A percentile compares a stretch with the other conserved stretches of the same genome.
Evolutionary conservation across 2,113 vertebrate species (phyloP).

Genomic region (Natator depressus): DNA sequence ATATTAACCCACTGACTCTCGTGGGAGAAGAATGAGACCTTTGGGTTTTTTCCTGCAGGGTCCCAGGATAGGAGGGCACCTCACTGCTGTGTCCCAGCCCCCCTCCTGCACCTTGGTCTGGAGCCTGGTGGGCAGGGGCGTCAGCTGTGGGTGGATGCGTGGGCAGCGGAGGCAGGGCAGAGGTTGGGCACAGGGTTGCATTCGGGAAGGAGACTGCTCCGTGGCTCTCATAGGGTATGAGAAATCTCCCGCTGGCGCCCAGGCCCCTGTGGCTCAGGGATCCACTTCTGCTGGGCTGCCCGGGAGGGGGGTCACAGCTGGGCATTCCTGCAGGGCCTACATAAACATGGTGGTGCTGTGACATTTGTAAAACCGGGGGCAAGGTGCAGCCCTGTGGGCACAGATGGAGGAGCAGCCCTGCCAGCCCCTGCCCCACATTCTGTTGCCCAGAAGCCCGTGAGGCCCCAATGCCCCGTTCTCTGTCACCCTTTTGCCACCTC

Average conservation of each 20-base stretch:
- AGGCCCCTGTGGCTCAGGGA: neutral
- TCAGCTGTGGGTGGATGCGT: too few relatives aligned
- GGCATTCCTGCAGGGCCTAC: neutral
- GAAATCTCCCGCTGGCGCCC: neutral
- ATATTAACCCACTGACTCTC: too few relatives aligned
- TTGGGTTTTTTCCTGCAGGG: too few relatives aligned
- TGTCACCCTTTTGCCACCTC: neutral
- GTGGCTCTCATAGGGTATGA: neutral
- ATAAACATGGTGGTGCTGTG: neutral
- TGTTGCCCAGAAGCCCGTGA: neutral
- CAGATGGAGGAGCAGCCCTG: neutral
- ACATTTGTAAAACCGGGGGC: neutral
- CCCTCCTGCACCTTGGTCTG: neutral
- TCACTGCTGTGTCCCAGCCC: too few relatives aligned
- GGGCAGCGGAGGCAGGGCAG: neutral
- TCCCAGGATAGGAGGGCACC: too few relatives aligned
- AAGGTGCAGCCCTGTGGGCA: neutral
- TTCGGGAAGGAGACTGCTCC: neutral
- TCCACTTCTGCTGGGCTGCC: neutral
- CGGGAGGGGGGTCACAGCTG: neutral
- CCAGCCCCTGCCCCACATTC: neutral
- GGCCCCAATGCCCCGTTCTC: neutral
- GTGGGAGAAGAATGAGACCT: too few relatives aligned
- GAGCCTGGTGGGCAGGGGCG: neutral
- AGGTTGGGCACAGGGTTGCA: neutral